Base-by-base conservation (phyloP, 2,797 vertebrate genomes). In the Phyllotis vaccarum region DNA sequence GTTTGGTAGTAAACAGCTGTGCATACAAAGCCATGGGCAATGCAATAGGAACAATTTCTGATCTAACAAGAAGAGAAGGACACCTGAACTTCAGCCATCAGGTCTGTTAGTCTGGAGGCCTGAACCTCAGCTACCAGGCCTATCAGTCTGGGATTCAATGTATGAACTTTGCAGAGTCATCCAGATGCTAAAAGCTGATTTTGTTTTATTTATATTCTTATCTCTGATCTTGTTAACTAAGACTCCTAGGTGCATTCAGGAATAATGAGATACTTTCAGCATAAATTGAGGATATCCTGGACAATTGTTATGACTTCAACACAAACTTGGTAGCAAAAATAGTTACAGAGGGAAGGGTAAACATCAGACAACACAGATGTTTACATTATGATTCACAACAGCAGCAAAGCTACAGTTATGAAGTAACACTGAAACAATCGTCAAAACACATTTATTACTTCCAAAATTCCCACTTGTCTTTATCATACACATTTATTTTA, bases 151-250 rank as follows among this genome's bases (percentile, higher is more conserved):
- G 52, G 6, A 58, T 66, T 88, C 17, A 49, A 22, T 52, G 1
- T 86, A 37, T 76, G 31, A 92, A 72, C 37, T 93, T 12, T 24
- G 9, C 40, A 68, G 66, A 37, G 64, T 90, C 31, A 6, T 64
- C 62, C 34, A 24, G 24, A 56, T 29, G 74, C 6, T 46, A 29
- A 3, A 12, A 27, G 31, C 40, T 62, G 22, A 22, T 92, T 64
- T 24, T 66, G n/a, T 85, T 79, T 94, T 89, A 72, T 90, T 91
- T 86, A 8, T 91, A 37, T n/a, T 83, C 43, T 85, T 68, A 46
- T 56, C 46, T 90, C 17, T 79, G 29, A 86, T 83, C 24, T 68
- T 56, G 22, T 89, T 90, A 90, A 90, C 78, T 66, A 19, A 90
- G 66, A 22, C 27, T 78, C 37, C 40, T 37, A 43, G 19, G 24